Conservation (phyloP, 2,113 vertebrate genomes). For the Odocoileus virginianus region DNA sequence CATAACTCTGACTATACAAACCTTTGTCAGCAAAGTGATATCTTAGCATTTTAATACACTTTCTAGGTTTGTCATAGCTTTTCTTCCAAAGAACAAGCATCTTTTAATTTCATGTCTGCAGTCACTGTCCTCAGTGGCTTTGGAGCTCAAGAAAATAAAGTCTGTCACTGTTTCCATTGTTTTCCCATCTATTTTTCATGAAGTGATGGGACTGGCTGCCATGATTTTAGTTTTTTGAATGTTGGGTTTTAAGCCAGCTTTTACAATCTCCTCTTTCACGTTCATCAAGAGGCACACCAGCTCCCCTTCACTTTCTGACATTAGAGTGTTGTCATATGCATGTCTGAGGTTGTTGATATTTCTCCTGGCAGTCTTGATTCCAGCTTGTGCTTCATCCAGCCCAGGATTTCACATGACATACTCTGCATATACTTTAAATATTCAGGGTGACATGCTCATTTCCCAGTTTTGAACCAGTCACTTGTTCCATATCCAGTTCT, state of each 20-base stretch:
- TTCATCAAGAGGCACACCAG: neutral
- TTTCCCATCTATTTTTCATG: too few relatives aligned
- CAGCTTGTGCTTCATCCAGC: neutral
- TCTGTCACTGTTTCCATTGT: neutral
- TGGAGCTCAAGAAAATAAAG: neutral
- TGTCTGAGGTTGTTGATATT: neutral
- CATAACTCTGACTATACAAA: neutral
- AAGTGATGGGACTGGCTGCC: neutral
- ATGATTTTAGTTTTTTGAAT: neutral
- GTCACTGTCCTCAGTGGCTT: neutral
- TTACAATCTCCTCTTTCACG: neutral
- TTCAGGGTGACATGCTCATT: neutral
- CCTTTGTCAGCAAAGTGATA: neutral
- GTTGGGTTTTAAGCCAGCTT: neutral
- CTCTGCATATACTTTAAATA: neutral
- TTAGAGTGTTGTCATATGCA: neutral
- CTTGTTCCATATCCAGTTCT: neutral
- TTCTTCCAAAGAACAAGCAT: neutral
- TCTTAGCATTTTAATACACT: neutral
- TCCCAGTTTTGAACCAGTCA: neutral
- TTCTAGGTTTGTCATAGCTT: neutral
- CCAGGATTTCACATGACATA: accelerated
- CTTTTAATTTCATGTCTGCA: neutral
- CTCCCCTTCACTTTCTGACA: neutral
- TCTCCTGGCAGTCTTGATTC: neutral